Percentiles rank a stretch among this genome's conserved stretches.
These are phyloP conservation scores for Ciconia nigra DNA, from an alignment of 2,797 vertebrate species.

Conservation along the genomic window DNA sequence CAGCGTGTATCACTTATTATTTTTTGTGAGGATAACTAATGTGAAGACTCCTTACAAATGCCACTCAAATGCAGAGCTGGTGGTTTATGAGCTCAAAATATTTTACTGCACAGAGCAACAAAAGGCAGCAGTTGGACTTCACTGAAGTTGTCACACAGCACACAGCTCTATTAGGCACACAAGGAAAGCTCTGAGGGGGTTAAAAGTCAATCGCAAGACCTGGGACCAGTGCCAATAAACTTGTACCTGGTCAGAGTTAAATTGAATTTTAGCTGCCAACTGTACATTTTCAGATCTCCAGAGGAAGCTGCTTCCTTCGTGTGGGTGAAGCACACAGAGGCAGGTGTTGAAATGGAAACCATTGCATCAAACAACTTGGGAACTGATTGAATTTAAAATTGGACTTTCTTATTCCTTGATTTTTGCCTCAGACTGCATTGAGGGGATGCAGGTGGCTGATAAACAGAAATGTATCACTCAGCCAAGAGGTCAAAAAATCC, in stretches of 20 bases:
- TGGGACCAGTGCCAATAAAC: conserved; percentile 51
- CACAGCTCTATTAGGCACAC: conserved; percentile 26
- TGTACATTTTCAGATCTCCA: conserved; percentile 59
- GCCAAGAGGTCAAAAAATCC: conserved; percentile 64
- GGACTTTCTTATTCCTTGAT: conserved; percentile 64
- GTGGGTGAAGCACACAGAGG: conserved; percentile 38
- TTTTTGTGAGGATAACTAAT: background rate
- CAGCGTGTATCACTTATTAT: background rate
- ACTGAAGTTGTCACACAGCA: background rate
- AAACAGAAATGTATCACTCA: conserved; percentile 69
- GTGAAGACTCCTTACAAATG: background rate
- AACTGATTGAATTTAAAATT: conserved; percentile 76
- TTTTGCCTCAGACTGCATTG: conserved; percentile 64
- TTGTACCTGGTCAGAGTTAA: conserved; percentile 53
- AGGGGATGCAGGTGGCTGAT: conserved; percentile 62
- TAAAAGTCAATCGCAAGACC: conserved; percentile 56
- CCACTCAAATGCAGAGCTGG: background rate
- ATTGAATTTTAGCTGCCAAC: conserved; percentile 70
- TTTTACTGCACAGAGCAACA: background rate
- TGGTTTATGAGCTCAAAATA: conserved; percentile 18
- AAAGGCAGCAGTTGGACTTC: conserved; percentile 10
- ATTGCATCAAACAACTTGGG: conserved; percentile 59
- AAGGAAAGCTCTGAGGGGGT: conserved; percentile 33
- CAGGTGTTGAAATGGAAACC: conserved; percentile 71
- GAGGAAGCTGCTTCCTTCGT: conserved; percentile 19